phyloP scores from a whole-genome alignment of 2,888 invertebrate genomes.

The Lepidochitona cinerea region DNA sequence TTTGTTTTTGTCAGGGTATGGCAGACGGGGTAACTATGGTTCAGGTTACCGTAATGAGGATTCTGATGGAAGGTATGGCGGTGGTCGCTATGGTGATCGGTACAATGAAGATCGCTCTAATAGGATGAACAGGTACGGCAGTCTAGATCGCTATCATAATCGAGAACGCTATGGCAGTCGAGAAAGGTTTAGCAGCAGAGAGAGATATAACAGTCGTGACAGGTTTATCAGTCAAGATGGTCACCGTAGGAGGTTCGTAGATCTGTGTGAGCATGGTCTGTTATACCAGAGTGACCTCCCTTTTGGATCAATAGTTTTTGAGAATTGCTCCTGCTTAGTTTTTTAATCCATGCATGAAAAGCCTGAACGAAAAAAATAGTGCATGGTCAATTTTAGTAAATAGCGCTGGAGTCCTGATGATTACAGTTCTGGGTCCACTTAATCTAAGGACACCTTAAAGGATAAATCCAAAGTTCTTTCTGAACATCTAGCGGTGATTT shows the following conservation, averaged over 20 bases:
- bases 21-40: not conserved
- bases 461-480: too few species aligned
- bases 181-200: not conserved
- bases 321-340: too few species aligned
- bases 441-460: too few species aligned
- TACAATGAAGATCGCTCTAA: not conserved
- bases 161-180: constrained; percentile 1
- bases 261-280: not conserved
- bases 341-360: too few species aligned
- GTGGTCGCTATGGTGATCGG: constrained; percentile 9
- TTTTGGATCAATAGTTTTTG: too few species aligned
- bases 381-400: too few species aligned
- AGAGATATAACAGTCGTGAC: not conserved
- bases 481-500: too few species aligned
- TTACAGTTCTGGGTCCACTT: too few species aligned
- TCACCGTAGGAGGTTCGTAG: not conserved
- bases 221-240: not conserved
- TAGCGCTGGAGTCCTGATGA: too few species aligned
- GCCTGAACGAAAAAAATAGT: too few species aligned
- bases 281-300: not conserved
- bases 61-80: constrained; percentile 24
- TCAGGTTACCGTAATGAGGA: not conserved
- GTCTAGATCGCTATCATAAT: not conserved
- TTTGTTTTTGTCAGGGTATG: not conserved
- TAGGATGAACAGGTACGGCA: not conserved